phyloP scores from a whole-genome alignment of 1,140 invertebrate genomes.

The Scaptomyza montana region DNA sequence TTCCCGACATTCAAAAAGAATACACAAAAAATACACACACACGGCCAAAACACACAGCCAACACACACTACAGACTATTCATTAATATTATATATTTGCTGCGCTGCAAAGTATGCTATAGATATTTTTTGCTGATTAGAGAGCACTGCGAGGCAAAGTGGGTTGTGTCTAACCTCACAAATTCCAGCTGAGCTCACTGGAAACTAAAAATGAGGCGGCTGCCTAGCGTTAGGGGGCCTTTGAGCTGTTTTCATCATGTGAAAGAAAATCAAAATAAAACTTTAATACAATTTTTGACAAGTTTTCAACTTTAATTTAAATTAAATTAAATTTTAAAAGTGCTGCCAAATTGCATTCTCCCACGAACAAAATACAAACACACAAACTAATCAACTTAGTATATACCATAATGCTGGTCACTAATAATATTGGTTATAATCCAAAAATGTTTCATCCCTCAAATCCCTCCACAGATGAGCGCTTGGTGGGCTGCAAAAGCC shows the following conservation, averaged over 20 bases:
- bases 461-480: conserved; percentile 60
- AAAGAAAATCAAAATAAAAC: conserved; percentile 6
- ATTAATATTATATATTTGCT: neutral
- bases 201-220: neutral
- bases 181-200: neutral
- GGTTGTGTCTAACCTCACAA: neutral
- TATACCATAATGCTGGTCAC: conserved; percentile 19
- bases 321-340: conserved; percentile 26
- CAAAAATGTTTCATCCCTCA: neutral
- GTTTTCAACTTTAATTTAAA: conserved; percentile 50
- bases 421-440: conserved; percentile 33
- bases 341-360: conserved; percentile 6
- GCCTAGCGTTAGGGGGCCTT: neutral
- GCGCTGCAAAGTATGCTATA: conserved; percentile 38
- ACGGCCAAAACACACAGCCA: neutral
- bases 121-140: conserved; percentile 20
- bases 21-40: neutral
- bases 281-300: conserved; percentile 60
- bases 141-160: neutral
- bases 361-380: neutral
- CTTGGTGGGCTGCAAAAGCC: conserved; percentile 66
- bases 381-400: conserved; percentile 1
- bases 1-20: too few relatives aligned
- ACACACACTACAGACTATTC: neutral
- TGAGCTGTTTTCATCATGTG: neutral